Conservation (phyloP, 2,888 invertebrate genomes). For the Hypolimnas misippus region DNA sequence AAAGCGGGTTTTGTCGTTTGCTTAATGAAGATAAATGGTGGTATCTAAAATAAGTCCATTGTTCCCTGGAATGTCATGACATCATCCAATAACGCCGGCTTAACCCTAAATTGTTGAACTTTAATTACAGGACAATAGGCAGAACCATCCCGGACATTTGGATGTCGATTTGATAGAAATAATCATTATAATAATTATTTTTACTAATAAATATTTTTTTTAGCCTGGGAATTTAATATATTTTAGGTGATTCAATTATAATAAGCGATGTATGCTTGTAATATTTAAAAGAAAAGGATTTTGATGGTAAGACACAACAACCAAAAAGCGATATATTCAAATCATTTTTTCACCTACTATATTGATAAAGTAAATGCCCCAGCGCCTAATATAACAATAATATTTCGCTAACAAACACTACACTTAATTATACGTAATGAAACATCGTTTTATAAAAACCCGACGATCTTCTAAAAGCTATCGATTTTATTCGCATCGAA, state of each 20-base stretch:
- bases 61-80: constrained; percentile 33
- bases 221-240: too few relatives aligned
- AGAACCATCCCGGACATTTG: not conserved
- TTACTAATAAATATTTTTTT: not conserved
- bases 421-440: not conserved
- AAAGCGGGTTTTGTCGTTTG: constrained; percentile 25
- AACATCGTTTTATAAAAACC: not conserved
- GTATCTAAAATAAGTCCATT: constrained; percentile 30
- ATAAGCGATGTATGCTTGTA: too few relatives aligned
- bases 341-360: too few relatives aligned
- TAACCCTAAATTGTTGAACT: constrained; percentile 31
- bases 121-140: constrained; percentile 24
- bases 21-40: constrained; percentile 33
- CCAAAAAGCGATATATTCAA: too few relatives aligned
- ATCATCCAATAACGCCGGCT: constrained; percentile 31
- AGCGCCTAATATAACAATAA: not conserved
- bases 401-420: not conserved
- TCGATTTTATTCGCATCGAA: not conserved
- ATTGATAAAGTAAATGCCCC: too few relatives aligned
- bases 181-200: not conserved
- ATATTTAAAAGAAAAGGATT: too few relatives aligned
- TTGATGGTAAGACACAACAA: too few relatives aligned
- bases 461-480: not conserved
- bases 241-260: too few relatives aligned
- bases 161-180: not conserved